Evolutionary conservation across 2,888 invertebrate genomes (phyloP), one percentile per base, ranked within the genome.

Genomic region (Machimus atricapillus): DNA sequence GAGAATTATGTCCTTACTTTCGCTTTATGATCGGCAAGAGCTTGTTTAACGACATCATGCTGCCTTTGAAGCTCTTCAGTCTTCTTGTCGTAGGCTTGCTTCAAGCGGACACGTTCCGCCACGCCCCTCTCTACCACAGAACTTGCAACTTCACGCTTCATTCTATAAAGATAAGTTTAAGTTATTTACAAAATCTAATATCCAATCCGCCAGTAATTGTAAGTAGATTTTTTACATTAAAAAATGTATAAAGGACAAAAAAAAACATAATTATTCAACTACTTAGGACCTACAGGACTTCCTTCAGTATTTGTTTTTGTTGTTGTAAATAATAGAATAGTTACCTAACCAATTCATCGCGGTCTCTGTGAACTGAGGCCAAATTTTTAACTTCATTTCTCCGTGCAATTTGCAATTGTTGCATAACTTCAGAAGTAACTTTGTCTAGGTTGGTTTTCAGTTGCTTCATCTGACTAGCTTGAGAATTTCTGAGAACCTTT

Each of bases 271-370:
- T n/a, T n/a, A n/a, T n/a, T n/a, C n/a, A n/a, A n/a, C n/a, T n/a
- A n/a, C n/a, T n/a, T n/a, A n/a, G n/a, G n/a, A n/a, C n/a, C n/a
- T n/a, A n/a, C n/a, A n/a, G n/a, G n/a, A n/a, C n/a, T n/a, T n/a
- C n/a, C n/a, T n/a, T n/a, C n/a, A n/a, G n/a, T n/a, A n/a, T n/a
- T n/a, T n/a, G n/a, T n/a, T 31, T 31, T 31, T 79, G n/a, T n/a
- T n/a, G n/a, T 40, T 14, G 14, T 5, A 37, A 85, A n/a, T 16
- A 78, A 79, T 43, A n/a, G 12, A 56, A 82, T 93, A 87, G 90
- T 66, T 66, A 98, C 97, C 94, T 98, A 96, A 91, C 98, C 90
- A 98, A 94, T 92, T 98, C 98, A 89, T 97, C 98, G 90, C 98
- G 96, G 92, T 98, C 98, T 90, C 96, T 95, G 91, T 98, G 97